These are phyloP conservation scores for Bactericera cockerelli DNA, from an alignment of 1,140 invertebrate species.

Conservation along the genomic window DNA sequence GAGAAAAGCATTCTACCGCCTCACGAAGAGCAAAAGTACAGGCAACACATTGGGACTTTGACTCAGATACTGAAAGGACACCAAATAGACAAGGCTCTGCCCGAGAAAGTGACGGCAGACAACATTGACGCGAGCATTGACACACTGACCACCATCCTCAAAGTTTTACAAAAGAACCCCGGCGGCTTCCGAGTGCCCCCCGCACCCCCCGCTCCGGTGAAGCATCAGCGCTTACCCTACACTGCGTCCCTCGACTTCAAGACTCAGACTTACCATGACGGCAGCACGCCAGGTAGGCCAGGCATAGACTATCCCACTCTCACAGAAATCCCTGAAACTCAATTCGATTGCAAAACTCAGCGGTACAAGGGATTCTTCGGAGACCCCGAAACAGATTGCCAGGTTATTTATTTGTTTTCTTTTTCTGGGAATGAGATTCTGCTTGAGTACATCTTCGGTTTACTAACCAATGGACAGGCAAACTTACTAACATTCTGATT, in stretches of 20 bases:
- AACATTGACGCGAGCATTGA: slow-evolving; percentile 61
- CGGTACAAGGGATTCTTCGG: slow-evolving; percentile 82
- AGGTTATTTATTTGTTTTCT: slow-evolving; percentile 35
- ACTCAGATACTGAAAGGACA: slow-evolving; percentile 39
- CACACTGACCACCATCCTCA: slow-evolving; percentile 47
- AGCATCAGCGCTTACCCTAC: neutral
- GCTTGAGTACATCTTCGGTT: neutral
- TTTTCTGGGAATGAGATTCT: neutral
- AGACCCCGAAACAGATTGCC: slow-evolving; percentile 68
- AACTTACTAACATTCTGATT: no score
- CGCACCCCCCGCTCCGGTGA: slow-evolving; percentile 4
- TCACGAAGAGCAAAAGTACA: slow-evolving; percentile 1
- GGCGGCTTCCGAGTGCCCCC: neutral
- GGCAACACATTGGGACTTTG: slow-evolving; percentile 11
- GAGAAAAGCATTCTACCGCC: neutral
- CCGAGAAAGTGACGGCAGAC: slow-evolving; percentile 50
- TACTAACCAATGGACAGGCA: neutral
- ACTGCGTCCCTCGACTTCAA: neutral
- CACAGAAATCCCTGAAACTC: slow-evolving; percentile 54
- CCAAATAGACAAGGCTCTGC: slow-evolving; percentile 52
- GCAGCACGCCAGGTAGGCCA: slow-evolving; percentile 56
- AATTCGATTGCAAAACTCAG: slow-evolving; percentile 66
- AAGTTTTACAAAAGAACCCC: slow-evolving; percentile 21
- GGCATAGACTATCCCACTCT: slow-evolving; percentile 70
- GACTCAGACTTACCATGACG: slow-evolving; percentile 28